Evolutionary conservation across 2,797 vertebrate genomes (phyloP).

Genomic region (Varecia variegata): DNA sequence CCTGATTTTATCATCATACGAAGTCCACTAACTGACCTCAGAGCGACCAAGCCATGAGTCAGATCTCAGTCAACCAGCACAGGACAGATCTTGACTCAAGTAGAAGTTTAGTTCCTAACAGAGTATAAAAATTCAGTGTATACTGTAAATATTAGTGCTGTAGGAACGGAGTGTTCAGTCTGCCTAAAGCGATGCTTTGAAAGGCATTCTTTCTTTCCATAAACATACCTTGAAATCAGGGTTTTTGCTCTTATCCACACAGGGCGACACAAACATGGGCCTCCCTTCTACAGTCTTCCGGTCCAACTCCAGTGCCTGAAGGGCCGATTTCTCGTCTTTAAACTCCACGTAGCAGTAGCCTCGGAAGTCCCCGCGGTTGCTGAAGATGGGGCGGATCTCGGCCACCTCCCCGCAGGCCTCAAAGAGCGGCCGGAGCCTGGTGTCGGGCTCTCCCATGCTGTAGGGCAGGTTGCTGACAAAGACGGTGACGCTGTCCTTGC

Average conservation of each 20-base stretch:
- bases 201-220: background rate
- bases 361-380: slow-evolving; percentile 90
- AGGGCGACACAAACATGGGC: slow-evolving; percentile 97
- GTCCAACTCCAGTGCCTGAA: slow-evolving; percentile 91
- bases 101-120: background rate
- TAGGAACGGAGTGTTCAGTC: background rate
- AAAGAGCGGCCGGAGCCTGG: slow-evolving; percentile 89
- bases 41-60: background rate
- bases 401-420: slow-evolving; percentile 89
- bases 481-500: slow-evolving; percentile 90
- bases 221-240: slow-evolving; percentile 95
- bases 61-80: background rate
- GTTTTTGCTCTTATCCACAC: slow-evolving; percentile 96
- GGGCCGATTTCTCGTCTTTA: slow-evolving; percentile 84
- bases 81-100: background rate
- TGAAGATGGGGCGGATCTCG: slow-evolving; percentile 90
- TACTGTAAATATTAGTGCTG: background rate
- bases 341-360: slow-evolving; percentile 97
- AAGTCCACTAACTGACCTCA: background rate
- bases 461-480: slow-evolving; percentile 97
- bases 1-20: background rate
- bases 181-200: background rate
- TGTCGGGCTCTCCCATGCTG: slow-evolving; percentile 90
- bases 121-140: rapidly evolving
- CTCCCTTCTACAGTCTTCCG: slow-evolving; percentile 90